Percentiles rank a stretch among this genome's conserved stretches.
These are phyloP conservation scores for Mormoops blainvillei DNA, from an alignment of 2,113 vertebrate genomes.

Conservation along the genomic window DNA sequence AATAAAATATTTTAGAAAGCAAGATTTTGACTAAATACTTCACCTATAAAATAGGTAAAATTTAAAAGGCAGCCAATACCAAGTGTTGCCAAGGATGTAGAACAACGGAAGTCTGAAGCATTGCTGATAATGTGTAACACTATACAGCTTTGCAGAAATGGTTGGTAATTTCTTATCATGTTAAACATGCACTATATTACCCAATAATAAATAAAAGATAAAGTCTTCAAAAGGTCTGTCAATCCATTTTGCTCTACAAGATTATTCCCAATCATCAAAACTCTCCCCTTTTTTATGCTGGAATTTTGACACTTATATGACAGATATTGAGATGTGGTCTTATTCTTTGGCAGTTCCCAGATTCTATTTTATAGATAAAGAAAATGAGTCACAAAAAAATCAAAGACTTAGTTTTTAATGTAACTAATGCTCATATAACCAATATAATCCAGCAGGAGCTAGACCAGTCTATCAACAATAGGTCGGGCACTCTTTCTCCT, in stretches of 20 bases:
- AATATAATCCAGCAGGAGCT: too few relatives aligned
- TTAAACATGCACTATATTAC: not conserved
- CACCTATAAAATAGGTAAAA: not conserved
- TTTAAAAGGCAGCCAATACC: not conserved
- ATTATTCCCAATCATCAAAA: not conserved
- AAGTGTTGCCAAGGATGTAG: not conserved
- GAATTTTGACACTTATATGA: not conserved
- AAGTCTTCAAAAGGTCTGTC: not conserved
- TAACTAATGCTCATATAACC: too few relatives aligned
- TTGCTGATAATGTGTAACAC: not conserved
- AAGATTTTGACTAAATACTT: not conserved
- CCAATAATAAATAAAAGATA: not conserved
- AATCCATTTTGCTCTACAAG: not conserved
- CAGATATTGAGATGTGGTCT: not conserved
- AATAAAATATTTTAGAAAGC: not conserved
- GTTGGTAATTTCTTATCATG: too few relatives aligned
- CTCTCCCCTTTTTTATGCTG: not conserved
- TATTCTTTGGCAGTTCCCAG: not conserved
- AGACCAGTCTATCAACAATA: too few relatives aligned
- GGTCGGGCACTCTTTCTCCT: too few relatives aligned
- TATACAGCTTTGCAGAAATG: not conserved
- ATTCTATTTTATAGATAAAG: not conserved
- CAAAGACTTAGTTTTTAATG: too few relatives aligned
- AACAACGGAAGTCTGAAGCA: not conserved
- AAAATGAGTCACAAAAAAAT: too few relatives aligned